Evolutionary conservation across 2,113 vertebrate genomes (phyloP).

Genomic region (Passer domesticus): DNA sequence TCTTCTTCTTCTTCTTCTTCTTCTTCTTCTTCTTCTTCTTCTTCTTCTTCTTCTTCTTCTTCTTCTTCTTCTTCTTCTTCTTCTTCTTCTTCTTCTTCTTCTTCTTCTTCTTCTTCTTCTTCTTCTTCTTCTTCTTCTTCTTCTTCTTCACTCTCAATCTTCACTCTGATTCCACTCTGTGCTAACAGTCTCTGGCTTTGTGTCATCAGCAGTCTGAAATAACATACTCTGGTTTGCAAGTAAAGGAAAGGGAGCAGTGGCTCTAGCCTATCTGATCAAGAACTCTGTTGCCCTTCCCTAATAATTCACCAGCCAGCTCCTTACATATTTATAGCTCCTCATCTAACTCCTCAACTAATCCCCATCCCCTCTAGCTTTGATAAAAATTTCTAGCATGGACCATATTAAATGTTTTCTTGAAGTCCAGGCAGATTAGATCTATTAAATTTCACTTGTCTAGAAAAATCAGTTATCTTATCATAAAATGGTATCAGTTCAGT

Average conservation of each 20-base stretch:
- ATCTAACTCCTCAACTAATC: background rate
- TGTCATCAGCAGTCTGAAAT: background rate
- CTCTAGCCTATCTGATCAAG: background rate
- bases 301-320: background rate
- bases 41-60: background rate
- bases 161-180: background rate
- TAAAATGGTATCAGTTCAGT: background rate
- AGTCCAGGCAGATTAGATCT: background rate
- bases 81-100: background rate
- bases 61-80: background rate
- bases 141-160: background rate
- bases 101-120: background rate
- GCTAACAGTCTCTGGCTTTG: background rate
- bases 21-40: background rate
- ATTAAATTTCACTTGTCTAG: constrained; percentile 27
- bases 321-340: background rate
- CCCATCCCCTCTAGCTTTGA: background rate
- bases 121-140: background rate
- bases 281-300: background rate
- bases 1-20: background rate
- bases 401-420: background rate
- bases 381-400: background rate
- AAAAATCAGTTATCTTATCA: constrained; percentile 13
- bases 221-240: rapidly evolving
- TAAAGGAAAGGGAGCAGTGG: background rate